Evolutionary conservation across 2,888 invertebrate genomes (phyloP).

Genomic region (Dolichopus griseipennis): DNA sequence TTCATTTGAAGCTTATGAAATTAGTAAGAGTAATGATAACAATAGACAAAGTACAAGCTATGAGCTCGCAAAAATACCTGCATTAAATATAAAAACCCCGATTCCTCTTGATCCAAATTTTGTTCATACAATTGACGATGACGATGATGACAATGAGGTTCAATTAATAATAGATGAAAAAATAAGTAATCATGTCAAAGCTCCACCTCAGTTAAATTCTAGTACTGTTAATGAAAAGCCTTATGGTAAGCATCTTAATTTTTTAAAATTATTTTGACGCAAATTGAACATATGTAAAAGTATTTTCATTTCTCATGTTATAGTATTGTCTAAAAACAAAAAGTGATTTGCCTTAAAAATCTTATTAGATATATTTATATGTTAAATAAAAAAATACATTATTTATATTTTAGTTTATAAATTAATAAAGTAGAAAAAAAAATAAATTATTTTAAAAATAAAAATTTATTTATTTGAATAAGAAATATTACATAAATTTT

Average conservation of each 20-base stretch:
- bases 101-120: neutral
- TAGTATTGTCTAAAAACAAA: too few species aligned
- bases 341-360: too few species aligned
- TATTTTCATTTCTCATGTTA: too few species aligned
- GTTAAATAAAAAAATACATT: too few species aligned
- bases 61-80: neutral
- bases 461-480: too few species aligned
- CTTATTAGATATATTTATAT: too few species aligned
- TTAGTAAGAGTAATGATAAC: neutral
- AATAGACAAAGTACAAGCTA: neutral
- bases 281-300: too few species aligned
- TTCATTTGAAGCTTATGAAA: neutral
- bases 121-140: constrained; percentile 11
- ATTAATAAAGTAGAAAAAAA: too few species aligned
- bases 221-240: neutral
- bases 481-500: too few species aligned
- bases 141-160: constrained; percentile 20
- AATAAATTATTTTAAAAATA: too few species aligned
- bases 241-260: neutral
- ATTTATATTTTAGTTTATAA: too few species aligned
- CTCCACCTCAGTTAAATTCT: neutral
- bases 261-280: too few species aligned
- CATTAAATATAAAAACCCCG: neutral
- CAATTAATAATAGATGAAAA: constrained; percentile 21
- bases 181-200: constrained; percentile 19